phyloP scores from a whole-genome alignment of 2,797 vertebrate species.

The Mycteria americana region DNA sequence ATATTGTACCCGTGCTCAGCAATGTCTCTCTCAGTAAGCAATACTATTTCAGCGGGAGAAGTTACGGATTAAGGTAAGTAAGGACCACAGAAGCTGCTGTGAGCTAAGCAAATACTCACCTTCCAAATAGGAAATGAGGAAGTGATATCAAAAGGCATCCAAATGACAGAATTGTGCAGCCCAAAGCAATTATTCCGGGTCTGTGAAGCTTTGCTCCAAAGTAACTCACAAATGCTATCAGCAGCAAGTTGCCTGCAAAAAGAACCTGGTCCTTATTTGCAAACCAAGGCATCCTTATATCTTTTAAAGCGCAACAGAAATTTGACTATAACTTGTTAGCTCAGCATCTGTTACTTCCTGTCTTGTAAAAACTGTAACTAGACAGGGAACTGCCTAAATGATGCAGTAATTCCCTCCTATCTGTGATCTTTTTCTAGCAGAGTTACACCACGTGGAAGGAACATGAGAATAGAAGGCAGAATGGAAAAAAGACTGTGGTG shows the following conservation, averaged over 20 bases:
- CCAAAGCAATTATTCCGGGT: conserved; percentile 85
- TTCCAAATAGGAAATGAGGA: conserved; percentile 87
- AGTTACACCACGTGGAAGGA: background rate
- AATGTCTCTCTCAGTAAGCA: background rate
- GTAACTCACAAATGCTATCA: conserved; percentile 89
- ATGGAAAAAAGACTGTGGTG: background rate
- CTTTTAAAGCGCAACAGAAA: background rate
- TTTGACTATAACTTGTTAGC: background rate
- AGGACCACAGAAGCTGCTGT: background rate
- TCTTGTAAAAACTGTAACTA: background rate
- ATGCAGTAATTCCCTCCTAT: background rate
- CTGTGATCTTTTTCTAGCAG: background rate
- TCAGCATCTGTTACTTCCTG: background rate
- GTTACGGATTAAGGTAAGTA: background rate
- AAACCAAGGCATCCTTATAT: background rate
- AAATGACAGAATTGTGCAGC: conserved; percentile 82
- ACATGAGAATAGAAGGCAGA: background rate
- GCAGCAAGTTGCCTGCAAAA: conserved; percentile 82
- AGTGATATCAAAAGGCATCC: conserved; percentile 85
- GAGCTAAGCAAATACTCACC: conserved; percentile 69
- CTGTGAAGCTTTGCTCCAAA: conserved; percentile 88
- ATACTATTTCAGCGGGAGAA: background rate
- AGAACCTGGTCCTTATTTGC: background rate
- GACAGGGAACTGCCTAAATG: background rate
- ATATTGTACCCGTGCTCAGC: rapidly evolving